phyloP scores from a whole-genome alignment of 2,797 vertebrate species.

The Microctenopoma steveboyesi region DNA sequence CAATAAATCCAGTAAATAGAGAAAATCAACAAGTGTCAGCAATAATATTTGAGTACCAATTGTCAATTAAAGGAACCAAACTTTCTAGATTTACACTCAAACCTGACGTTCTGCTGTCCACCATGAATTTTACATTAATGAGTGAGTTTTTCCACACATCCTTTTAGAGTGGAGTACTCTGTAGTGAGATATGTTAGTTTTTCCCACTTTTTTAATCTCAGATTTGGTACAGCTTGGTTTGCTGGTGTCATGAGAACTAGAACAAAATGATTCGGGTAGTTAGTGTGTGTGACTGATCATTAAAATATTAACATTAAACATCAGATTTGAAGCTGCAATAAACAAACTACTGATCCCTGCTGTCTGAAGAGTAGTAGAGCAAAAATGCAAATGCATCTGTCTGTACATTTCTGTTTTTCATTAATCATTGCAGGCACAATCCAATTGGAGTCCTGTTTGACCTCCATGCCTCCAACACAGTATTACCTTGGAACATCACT shows the following conservation, averaged over 20 bases:
- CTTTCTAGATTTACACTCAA: neutral
- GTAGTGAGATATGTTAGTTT: neutral
- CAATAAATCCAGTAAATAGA: neutral
- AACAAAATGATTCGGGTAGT: neutral
- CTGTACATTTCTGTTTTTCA: neutral
- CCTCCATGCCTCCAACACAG: constrained; percentile 93
- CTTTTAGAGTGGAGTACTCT: neutral
- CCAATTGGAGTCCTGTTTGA: constrained; percentile 98
- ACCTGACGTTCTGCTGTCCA: neutral
- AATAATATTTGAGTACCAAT: neutral
- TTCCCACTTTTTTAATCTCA: neutral
- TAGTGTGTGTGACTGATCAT: neutral
- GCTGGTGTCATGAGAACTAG: neutral
- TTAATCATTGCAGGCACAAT: constrained; percentile 88
- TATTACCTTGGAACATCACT: constrained; percentile 96
- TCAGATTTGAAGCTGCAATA: neutral
- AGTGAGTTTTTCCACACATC: neutral
- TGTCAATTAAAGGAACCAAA: neutral
- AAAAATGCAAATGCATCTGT: neutral
- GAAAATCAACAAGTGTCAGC: neutral
- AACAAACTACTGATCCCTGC: neutral
- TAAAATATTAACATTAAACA: neutral
- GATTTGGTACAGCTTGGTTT: neutral
- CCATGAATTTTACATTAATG: neutral
- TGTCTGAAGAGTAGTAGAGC: neutral